Evolutionary conservation across 2,113 vertebrate genomes (phyloP).

Genomic region (Grammomys surdaster): DNA sequence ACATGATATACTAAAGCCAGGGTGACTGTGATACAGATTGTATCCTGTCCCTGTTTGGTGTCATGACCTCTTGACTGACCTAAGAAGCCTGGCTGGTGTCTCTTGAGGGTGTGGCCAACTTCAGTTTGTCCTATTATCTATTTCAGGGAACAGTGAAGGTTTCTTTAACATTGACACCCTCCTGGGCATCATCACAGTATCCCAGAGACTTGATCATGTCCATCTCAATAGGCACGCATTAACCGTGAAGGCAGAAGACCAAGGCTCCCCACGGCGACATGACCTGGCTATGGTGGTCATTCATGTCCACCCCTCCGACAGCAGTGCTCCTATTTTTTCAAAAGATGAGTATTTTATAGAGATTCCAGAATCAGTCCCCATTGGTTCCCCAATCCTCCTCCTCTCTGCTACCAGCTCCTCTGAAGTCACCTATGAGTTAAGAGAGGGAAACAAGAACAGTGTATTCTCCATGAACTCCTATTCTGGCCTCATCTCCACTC

Average conservation of each 20-base stretch:
- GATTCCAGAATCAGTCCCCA: conserved; percentile 90
- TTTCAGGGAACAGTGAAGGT: conserved; percentile 92
- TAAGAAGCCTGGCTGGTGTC: not conserved
- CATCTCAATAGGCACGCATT: conserved; percentile 90
- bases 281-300: conserved; percentile 91
- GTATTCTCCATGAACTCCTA: conserved; percentile 93
- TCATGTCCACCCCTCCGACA: conserved; percentile 89
- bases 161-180: conserved; percentile 90
- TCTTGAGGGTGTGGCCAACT: not conserved
- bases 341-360: conserved; percentile 92
- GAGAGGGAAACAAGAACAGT: conserved; percentile 90
- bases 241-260: conserved; percentile 94
- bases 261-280: conserved; percentile 92
- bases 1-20: not conserved
- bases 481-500: conserved; percentile 92
- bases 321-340: conserved; percentile 92
- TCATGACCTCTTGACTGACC: not conserved
- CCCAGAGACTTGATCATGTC: conserved; percentile 87
- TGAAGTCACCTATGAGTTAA: conserved; percentile 93
- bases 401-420: conserved; percentile 90
- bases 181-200: conserved; percentile 91
- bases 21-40: not conserved
- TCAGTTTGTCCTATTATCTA: conserved; percentile 76
- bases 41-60: not conserved
- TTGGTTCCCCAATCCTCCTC: conserved; percentile 90